Evolutionary conservation across 2,113 vertebrate species (phyloP), one percentile per base, ranked within the genome.

Genomic region (Opisthocomus hoazin): DNA sequence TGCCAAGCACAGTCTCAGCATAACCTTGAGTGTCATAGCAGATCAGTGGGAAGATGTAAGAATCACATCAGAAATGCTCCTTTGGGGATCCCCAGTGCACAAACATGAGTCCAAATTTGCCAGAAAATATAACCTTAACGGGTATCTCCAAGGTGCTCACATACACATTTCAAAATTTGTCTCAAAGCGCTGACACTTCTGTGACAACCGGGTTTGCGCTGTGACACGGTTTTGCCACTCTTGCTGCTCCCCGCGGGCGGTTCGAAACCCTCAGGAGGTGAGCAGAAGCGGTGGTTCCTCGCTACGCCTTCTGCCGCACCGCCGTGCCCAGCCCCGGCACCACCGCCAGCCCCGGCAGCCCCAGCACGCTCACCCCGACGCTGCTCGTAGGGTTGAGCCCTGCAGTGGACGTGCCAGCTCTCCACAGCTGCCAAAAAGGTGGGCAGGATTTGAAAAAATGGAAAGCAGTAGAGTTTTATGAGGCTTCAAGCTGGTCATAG

Each of bases 341-440:
- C 56, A 34, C 46, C 3, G 30, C 58, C 60, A 50, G 18, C 30
- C 8, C 36, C 1, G 0, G 53, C 46, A 78, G 63, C 50, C 11
- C 51, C 2, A 5, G 84, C 45, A 56, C 0, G 0, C 68, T 70
- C 37, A 46, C 20, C 12, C 51, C 2, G 3, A 27, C 0, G 2
- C 23, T 3, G 4, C 69, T 84, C 1, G 2, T 1, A 12, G 30
- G 4, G 0, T 32, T 15, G 5, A 60, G 56, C 21, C 30, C 68
- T 79, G 15, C 1, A 30, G 56, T 71, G 32, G 53, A 93, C 32
- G 74, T 22, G 46, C 37, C 1, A 7, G 0, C 39, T 63, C 39
- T 37, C 22, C 53, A 58, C 30, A 66, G 73, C 57, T 90, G 57
- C 34, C 78, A 48, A 78, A 91, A 22, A 37, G 12, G 22, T 4